These are phyloP conservation scores for Phalacrocorax pelagicus DNA, from an alignment of 2,113 vertebrate genomes.

Conservation along the genomic window DNA sequence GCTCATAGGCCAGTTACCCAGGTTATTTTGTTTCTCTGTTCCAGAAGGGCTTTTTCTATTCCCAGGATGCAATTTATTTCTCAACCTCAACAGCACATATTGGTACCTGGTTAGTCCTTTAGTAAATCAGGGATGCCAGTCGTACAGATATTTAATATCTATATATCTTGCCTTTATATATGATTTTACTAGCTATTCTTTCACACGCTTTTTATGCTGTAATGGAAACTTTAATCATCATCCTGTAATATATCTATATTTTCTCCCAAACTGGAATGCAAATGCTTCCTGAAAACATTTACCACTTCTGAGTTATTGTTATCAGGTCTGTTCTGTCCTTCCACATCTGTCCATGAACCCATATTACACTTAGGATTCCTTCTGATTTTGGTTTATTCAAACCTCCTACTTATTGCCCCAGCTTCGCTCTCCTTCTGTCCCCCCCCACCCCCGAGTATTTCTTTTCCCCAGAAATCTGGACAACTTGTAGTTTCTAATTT, in stretches of 20 bases:
- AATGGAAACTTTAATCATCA: not conserved
- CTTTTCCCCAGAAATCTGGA: not conserved
- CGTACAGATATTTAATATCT: not conserved
- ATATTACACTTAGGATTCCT: not conserved
- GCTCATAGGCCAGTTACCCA: not conserved
- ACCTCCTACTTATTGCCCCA: not conserved
- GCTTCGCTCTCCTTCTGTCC: not conserved
- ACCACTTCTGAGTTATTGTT: not conserved
- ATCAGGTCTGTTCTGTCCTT: not conserved
- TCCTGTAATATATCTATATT: not conserved
- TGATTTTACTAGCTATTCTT: not conserved
- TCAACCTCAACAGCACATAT: not conserved
- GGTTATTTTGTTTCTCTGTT: not conserved
- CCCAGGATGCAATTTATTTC: not conserved
- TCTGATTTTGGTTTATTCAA: not conserved
- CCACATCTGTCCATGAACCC: not conserved
- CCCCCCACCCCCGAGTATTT: not conserved
- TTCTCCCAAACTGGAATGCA: not conserved
- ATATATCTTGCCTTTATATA: not conserved
- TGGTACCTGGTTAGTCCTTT: not conserved
- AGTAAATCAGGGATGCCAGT: not conserved
- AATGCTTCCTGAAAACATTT: not conserved
- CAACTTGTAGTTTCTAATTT: not conserved
- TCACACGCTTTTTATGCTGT: not conserved
- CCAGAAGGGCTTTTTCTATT: not conserved